phyloP scores from a whole-genome alignment of 2,113 vertebrate species.

The Propithecus coquereli region DNA sequence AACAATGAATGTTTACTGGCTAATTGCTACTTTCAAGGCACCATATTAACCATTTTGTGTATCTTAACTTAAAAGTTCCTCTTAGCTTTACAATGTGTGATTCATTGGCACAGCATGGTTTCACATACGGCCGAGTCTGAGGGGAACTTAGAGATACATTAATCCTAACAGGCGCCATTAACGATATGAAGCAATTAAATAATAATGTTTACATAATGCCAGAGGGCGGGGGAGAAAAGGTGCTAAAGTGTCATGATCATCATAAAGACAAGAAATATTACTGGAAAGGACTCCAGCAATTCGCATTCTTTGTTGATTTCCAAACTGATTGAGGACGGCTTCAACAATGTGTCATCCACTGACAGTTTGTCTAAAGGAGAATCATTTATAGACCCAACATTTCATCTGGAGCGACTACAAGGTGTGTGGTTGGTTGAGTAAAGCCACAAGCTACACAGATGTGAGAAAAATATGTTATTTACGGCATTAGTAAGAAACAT shows the following conservation, averaged over 20 bases:
- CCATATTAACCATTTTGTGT: not conserved
- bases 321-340: not conserved
- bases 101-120: not conserved
- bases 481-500: not conserved
- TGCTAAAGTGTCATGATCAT: not conserved
- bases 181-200: constrained; percentile 3
- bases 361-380: not conserved
- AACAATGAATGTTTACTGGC: not conserved
- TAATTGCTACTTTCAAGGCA: not conserved
- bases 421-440: not conserved
- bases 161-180: not conserved
- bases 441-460: not conserved
- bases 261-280: not conserved
- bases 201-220: not conserved
- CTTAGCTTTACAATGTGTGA: not conserved
- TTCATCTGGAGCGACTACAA: not conserved
- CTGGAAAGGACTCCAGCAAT: not conserved
- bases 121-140: not conserved
- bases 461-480: not conserved
- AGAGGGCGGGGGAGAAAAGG: not conserved
- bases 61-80: not conserved
- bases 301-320: not conserved
- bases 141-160: not conserved
- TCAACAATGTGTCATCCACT: not conserved
- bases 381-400: not conserved